A percentile compares a stretch with the other conserved stretches of the same genome.
These are phyloP conservation scores for Heliconius eleuchia DNA, from an alignment of 1,140 invertebrate species.

Conservation along the genomic window DNA sequence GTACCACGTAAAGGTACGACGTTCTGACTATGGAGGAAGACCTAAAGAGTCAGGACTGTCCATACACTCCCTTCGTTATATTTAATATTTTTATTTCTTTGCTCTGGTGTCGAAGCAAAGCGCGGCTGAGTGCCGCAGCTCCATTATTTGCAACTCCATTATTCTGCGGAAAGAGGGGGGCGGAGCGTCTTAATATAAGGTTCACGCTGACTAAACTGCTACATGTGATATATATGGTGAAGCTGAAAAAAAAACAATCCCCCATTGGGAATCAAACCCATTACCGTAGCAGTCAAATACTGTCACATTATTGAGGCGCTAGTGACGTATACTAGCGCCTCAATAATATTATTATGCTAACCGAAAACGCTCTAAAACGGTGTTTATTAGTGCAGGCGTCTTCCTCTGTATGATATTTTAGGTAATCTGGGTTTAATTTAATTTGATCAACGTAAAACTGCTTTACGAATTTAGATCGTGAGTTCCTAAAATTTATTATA, in stretches of 20 bases:
- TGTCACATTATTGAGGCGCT: too few relatives aligned
- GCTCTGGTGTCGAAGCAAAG: background rate
- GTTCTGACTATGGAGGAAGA: too few relatives aligned
- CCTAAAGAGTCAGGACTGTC: too few relatives aligned
- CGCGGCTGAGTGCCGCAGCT: background rate
- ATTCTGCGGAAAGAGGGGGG: background rate
- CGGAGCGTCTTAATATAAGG: too few relatives aligned
- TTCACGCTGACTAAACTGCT: background rate
- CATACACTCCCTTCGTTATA: too few relatives aligned
- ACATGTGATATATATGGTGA: background rate
- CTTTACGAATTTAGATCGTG: background rate
- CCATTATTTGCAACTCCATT: background rate
- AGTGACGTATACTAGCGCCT: too few relatives aligned
- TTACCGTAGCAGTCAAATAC: background rate
- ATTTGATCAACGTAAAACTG: background rate
- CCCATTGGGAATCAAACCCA: background rate
- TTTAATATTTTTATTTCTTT: too few relatives aligned
- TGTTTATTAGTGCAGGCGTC: background rate
- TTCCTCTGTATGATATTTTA: background rate
- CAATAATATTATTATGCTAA: background rate
- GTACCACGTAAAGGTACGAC: too few relatives aligned
- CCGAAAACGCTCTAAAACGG: background rate
- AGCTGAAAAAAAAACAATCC: background rate
- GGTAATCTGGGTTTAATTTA: constrained; percentile 1
- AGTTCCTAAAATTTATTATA: background rate